These are phyloP conservation scores for Scomberomorus guttatus DNA, from an alignment of 2,797 vertebrate genomes.

Conservation along the genomic window DNA sequence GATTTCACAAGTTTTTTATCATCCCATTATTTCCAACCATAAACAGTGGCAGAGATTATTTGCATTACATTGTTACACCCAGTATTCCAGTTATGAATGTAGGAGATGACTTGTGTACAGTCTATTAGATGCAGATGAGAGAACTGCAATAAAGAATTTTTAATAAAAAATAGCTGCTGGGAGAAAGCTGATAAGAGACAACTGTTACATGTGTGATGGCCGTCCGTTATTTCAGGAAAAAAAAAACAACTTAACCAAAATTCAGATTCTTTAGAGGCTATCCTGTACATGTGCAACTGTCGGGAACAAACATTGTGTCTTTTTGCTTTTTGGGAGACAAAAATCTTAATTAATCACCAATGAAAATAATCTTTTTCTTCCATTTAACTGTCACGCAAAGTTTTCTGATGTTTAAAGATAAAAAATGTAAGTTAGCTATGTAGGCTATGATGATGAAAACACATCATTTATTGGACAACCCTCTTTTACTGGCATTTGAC, in stretches of 20 bases:
- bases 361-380: too few species aligned
- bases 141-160: background rate
- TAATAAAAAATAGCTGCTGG: background rate
- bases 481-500: background rate
- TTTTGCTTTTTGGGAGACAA: too few species aligned
- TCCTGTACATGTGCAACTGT: background rate
- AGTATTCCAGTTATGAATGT: background rate
- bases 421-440: too few species aligned
- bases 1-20: background rate
- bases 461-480: too few species aligned
- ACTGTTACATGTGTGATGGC: background rate
- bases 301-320: background rate
- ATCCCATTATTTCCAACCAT: conserved; percentile 18
- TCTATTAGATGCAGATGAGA: conserved; percentile 20
- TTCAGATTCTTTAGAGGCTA: too few species aligned
- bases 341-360: background rate
- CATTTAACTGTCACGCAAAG: background rate
- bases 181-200: conserved; percentile 18
- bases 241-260: too few species aligned
- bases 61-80: background rate
- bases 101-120: conserved; percentile 5
- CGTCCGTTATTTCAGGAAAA: background rate
- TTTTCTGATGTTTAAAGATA: too few species aligned
- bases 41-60: conserved; percentile 8
- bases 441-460: too few species aligned